Percentiles rank a stretch among this genome's conserved stretches.
phyloP scores from a whole-genome alignment of 1,140 invertebrate genomes.

The Heliconius melpomene region DNA sequence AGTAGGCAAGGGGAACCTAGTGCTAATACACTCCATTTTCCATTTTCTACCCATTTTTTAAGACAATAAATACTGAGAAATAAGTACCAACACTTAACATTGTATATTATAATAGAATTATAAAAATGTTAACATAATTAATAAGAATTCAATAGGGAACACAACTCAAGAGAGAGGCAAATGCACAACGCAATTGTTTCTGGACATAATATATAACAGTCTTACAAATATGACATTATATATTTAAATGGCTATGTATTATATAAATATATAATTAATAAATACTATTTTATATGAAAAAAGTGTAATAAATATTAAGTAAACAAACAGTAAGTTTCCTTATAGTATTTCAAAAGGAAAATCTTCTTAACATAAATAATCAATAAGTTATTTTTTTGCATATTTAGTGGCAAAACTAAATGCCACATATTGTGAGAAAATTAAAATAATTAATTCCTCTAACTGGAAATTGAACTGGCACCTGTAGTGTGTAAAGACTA shows the following conservation, averaged over 20 bases:
- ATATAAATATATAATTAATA: neutral
- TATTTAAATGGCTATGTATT: neutral
- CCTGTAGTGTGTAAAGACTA: no score
- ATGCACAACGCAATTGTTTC: conserved; percentile 33
- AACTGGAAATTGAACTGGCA: no score
- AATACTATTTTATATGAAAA: neutral
- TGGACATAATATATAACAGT: conserved; percentile 26
- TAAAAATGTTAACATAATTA: conserved; percentile 16
- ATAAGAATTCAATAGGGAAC: conserved; percentile 20
- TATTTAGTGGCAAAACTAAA: no score
- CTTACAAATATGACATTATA: conserved; percentile 11
- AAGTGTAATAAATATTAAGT: neutral
- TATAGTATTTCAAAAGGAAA: no score
- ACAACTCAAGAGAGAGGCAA: conserved; percentile 35
- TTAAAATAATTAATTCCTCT: no score
- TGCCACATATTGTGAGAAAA: no score
- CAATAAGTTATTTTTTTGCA: no score
- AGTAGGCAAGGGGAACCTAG: no score
- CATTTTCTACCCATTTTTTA: no score
- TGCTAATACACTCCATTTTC: no score
- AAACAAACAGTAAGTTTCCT: no score
- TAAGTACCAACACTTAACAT: conserved; percentile 18
- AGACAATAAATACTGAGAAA: conserved; percentile 18
- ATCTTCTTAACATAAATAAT: no score
- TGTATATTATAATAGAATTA: conserved; percentile 16